These are phyloP conservation scores for Vombatus ursinus DNA, from an alignment of 2,113 vertebrate species.

Conservation along the genomic window DNA sequence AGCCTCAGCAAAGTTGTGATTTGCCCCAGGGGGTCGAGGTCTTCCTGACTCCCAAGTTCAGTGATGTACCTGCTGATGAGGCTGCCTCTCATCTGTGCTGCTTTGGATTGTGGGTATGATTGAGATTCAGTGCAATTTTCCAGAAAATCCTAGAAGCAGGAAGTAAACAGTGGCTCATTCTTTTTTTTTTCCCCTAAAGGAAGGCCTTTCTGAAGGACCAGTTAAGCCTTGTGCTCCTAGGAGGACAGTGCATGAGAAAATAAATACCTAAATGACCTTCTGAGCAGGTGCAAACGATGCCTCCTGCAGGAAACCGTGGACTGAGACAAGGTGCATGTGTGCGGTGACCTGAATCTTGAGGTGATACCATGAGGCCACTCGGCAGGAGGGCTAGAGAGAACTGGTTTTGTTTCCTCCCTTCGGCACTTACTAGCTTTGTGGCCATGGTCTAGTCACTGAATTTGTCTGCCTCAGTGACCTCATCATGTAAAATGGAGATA, in stretches of 20 bases:
- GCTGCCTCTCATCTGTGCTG: background rate
- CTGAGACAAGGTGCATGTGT: background rate
- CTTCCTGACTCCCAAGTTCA: background rate
- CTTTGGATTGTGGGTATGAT: slow-evolving; percentile 48
- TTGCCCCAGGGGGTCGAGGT: background rate
- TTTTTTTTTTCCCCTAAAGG: slow-evolving; percentile 71
- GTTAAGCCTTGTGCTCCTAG: background rate
- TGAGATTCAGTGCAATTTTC: slow-evolving; percentile 56
- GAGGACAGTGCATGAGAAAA: slow-evolving; percentile 23
- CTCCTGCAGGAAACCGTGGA: slow-evolving; percentile 60
- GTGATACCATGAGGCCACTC: background rate
- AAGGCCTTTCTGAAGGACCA: slow-evolving; percentile 23
- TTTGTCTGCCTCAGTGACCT: background rate
- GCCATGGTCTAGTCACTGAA: background rate
- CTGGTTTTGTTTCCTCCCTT: background rate
- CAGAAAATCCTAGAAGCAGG: slow-evolving; percentile 55
- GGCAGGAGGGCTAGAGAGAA: background rate
- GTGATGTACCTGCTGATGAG: background rate
- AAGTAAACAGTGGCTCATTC: background rate
- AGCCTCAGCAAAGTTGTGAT: background rate
- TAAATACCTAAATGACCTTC: slow-evolving; percentile 45
- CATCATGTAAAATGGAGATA: background rate
- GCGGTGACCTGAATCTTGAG: no score
- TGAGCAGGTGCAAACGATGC: slow-evolving; percentile 56
- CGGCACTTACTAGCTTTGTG: background rate